Base-by-base conservation (phyloP, 1,140 invertebrate species). In the Drosophila paulistorum region DNA sequence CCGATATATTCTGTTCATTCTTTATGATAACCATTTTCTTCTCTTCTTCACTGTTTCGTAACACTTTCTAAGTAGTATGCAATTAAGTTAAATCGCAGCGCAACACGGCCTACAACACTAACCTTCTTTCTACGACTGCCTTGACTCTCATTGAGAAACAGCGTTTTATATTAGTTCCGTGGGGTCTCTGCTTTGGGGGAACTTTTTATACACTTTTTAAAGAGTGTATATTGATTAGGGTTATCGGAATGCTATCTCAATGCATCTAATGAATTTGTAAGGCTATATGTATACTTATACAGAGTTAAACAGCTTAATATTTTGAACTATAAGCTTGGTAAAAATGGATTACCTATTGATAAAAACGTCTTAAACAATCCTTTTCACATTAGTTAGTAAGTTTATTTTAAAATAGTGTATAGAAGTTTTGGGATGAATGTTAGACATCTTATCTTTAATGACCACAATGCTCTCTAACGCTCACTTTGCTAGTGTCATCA, bases 1-100 rank as follows among this genome's bases (percentile, higher is more conserved):
- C 68, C 1, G 66, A 68, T 14, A 91, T 91, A 9, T 75, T 82
- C 11, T 90, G 58, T 6, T 66, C 59, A 51, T 91, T 91, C 33
- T 72, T 87, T 33, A 85, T 61, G 7, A 77, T 55, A 60, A 89
- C 80, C 84, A 89, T 89, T 57, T 67, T 60, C 17, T 17, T 17
- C 0, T 30, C 42, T 17, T 13, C 17, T 39, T 37, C 23, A 59
- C 61, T 41, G 48, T 65, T 65, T 26, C 13, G 17, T 57, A 14
- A 35, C 4, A 57, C 59, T 1, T 54, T 14, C 54, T 33, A 14
- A 6, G 5, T 30, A 30, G 6, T 30, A 7, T 30, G 30, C 55
- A 11, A 3, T 7, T 6, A 57, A 71, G 17, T 48, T n/a, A 57
- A 11, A 35, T 23, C 5, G 20, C n/a, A 42, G 42, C 59, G 23